Conservation (phyloP, 53 echinoderm and acorn worm species). For the Paracentrotus lividus region DNA sequence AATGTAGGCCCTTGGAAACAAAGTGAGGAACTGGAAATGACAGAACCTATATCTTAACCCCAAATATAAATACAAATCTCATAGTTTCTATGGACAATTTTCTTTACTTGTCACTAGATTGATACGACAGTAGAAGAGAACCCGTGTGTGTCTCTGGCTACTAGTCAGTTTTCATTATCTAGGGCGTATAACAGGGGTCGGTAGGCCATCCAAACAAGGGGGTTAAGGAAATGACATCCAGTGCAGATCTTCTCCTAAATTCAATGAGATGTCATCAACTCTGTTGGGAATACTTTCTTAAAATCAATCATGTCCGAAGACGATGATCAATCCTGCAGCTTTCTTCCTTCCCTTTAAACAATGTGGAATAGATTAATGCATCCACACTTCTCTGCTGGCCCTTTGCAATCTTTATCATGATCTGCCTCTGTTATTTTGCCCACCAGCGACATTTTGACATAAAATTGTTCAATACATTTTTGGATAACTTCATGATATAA, state of each 20-base stretch:
- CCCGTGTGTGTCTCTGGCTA: not conserved
- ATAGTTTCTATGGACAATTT: not conserved
- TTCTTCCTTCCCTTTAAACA: conserved; percentile 47
- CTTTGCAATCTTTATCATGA: not conserved
- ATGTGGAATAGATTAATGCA: not conserved
- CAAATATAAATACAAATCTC: not conserved
- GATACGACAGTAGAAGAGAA: not conserved
- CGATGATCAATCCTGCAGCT: conserved; percentile 27
- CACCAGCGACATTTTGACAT: too few relatives aligned
- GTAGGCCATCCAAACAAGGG: not conserved
- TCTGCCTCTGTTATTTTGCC: too few relatives aligned
- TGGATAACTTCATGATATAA: not conserved
- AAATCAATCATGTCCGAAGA: conserved; percentile 53
- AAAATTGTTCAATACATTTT: not conserved
- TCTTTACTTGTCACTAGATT: not conserved
- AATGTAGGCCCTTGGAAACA: not conserved
- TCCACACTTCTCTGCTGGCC: not conserved
- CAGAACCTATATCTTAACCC: not conserved
- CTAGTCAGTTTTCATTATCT: conserved; percentile 18
- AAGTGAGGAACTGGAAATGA: conserved; percentile 37
- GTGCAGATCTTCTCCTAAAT: not conserved
- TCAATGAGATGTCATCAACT: conserved; percentile 11
- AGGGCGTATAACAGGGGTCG: not conserved
- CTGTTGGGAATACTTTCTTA: not conserved
- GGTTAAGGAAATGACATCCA: conserved; percentile 50